Evolutionary conservation across 2,888 invertebrate genomes (phyloP).

Genomic region (Tribolium freemani): DNA sequence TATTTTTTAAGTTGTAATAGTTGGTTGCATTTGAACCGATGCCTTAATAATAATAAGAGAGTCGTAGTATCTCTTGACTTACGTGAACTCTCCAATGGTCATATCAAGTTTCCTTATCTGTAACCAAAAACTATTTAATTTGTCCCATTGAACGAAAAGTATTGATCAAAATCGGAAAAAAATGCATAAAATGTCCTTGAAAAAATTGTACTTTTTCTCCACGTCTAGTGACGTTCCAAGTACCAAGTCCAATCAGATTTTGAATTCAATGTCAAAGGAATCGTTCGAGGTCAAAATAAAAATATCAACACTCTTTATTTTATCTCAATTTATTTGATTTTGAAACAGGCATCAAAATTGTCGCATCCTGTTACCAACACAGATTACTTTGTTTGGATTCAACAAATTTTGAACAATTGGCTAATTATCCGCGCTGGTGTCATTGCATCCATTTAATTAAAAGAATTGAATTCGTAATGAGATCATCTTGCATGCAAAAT

Average conservation of each 20-base stretch:
- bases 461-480: constrained; percentile 19
- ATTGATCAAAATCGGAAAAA: too few species aligned
- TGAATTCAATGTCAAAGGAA: neutral
- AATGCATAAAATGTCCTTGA: too few species aligned
- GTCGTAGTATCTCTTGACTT: too few species aligned
- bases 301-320: neutral
- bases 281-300: neutral
- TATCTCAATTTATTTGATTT: neutral
- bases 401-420: neutral
- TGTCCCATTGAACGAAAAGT: too few species aligned
- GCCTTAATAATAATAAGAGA: too few species aligned
- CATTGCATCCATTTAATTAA: constrained; percentile 4
- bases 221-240: neutral
- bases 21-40: too few species aligned
- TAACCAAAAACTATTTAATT: too few species aligned
- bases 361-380: neutral
- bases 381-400: neutral
- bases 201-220: too few species aligned
- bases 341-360: neutral
- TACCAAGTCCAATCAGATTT: neutral
- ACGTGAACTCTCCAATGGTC: too few species aligned
- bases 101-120: too few species aligned
- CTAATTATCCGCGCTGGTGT: constrained; percentile 22
- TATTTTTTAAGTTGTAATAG: too few species aligned
- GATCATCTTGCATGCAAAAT: constrained; percentile 27